Evolutionary conservation across 2,888 invertebrate species (phyloP), one percentile per base, ranked within the genome.

Genomic region (Athalia rosae): DNA sequence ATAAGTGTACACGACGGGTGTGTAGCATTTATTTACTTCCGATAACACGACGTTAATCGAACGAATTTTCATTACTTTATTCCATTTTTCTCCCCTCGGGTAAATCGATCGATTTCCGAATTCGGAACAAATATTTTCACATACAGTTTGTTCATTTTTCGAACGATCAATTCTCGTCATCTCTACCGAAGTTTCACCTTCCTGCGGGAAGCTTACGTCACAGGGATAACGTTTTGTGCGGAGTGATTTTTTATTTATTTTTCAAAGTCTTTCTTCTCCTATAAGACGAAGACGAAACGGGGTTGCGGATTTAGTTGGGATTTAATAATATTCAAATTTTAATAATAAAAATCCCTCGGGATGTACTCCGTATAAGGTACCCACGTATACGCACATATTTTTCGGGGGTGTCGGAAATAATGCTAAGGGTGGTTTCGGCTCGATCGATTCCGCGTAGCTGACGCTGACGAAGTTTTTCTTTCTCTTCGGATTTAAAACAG

Each of bases 381-480:
- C 28, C 28, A 0, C 2, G 28, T 28, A 28, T 28, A 0, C 2
- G 28, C 28, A 28, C 28, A 28, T 28, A 28, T 28, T 71, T 71
- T 71, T 63, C 13, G 41, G 79, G 83, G 85, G 81, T 82, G 84
- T 81, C 79, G 83, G 82, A 84, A 85, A 86, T 84, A 86, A 87
- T 85, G 82, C 84, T 82, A 82, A 85, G 85, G 82, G 74, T 6
- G 82, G 82, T 82, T 47, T n/a, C 4, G 13, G 66, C 83, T 82
- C 84, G 86, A 87, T 87, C 87, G 87, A 87, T 87, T 58, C 85
- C 79, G 63, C 13, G 64, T 47, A 41, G 64, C 64, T 41, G 41
- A 76, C 78, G 78, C 78, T 79, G 78, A 53, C 53, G n/a, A 53
- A 4, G 7, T 53, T 56, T 56, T 41, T 71, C 7, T 50, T 41